Percentiles rank a stretch among this genome's conserved stretches.
Evolutionary conservation across 2,888 invertebrate species (phyloP).

Genomic region (Morpho helenor): DNA sequence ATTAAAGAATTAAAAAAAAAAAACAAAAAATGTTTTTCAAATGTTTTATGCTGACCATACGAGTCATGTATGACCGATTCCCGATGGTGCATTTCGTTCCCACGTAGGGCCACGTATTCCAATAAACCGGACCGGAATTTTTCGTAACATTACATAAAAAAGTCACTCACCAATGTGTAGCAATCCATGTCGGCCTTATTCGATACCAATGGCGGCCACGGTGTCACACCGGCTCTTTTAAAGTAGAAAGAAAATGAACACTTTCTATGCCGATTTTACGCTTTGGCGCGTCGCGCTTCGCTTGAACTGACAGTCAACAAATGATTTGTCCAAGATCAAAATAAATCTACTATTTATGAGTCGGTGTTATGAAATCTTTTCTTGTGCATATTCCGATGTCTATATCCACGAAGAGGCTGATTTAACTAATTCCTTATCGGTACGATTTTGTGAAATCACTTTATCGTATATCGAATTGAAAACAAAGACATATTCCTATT

Average conservation of each 20-base stretch:
- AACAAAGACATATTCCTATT: too few species aligned
- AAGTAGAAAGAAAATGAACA: constrained; percentile 68
- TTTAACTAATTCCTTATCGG: too few species aligned
- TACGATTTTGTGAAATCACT: too few species aligned
- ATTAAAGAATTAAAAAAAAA: too few species aligned
- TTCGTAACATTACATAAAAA: constrained; percentile 28
- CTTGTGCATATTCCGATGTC: too few species aligned
- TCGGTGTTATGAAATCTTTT: constrained; percentile 5
- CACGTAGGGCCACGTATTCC: constrained; percentile 9
- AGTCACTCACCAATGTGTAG: constrained; percentile 52
- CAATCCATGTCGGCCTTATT: constrained; percentile 47
- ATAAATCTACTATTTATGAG: constrained; percentile 4
- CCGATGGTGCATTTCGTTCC: constrained; percentile 6
- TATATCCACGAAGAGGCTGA: too few species aligned
- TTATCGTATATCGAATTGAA: too few species aligned
- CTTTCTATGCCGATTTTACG: constrained; percentile 68
- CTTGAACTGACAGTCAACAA: constrained; percentile 19
- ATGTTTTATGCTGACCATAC: background rate
- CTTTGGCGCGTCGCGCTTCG: constrained; percentile 38
- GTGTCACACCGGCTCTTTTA: constrained; percentile 58
- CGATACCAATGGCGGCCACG: constrained; percentile 45
- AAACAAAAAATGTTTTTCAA: too few species aligned
- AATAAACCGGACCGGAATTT: constrained; percentile 18
- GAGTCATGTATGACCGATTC: background rate
- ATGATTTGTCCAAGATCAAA: constrained; percentile 12